These are phyloP conservation scores for Sphaeridia pumilis DNA, from an alignment of 2,888 invertebrate genomes.

Conservation along the genomic window DNA sequence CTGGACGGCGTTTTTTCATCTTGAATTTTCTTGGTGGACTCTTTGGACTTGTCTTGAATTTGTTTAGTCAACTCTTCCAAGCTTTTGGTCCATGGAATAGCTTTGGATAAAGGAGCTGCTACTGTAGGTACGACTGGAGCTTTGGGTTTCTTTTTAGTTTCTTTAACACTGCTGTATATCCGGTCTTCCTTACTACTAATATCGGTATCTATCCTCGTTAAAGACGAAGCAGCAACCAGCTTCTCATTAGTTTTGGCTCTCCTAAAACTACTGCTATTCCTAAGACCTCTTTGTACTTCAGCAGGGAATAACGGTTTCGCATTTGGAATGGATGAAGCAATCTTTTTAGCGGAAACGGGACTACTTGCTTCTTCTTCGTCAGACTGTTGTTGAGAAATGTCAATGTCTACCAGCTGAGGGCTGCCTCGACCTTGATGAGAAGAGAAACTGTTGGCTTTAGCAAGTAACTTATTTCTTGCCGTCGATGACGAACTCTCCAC, in stretches of 20 bases:
- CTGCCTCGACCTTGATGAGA: background rate
- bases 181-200: background rate
- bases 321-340: background rate
- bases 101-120: too few relatives aligned
- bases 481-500: background rate
- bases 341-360: background rate
- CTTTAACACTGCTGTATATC: conserved; percentile 3
- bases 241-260: background rate
- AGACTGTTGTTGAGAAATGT: background rate
- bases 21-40: too few relatives aligned
- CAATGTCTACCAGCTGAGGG: background rate
- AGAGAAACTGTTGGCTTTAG: background rate
- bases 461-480: background rate
- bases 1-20: too few relatives aligned
- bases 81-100: conserved; percentile 30
- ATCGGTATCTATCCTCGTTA: background rate
- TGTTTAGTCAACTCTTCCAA: conserved; percentile 34
- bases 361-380: too few relatives aligned
- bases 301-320: background rate
- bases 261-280: background rate
- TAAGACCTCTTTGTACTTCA: background rate
- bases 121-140: too few relatives aligned
- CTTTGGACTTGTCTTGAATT: too few relatives aligned
- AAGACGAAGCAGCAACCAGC: background rate
- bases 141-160: background rate